Evolutionary conservation across 1,140 invertebrate species (phyloP), one percentile per base, ranked within the genome.

Genomic region (Euura saliciscinereae): DNA sequence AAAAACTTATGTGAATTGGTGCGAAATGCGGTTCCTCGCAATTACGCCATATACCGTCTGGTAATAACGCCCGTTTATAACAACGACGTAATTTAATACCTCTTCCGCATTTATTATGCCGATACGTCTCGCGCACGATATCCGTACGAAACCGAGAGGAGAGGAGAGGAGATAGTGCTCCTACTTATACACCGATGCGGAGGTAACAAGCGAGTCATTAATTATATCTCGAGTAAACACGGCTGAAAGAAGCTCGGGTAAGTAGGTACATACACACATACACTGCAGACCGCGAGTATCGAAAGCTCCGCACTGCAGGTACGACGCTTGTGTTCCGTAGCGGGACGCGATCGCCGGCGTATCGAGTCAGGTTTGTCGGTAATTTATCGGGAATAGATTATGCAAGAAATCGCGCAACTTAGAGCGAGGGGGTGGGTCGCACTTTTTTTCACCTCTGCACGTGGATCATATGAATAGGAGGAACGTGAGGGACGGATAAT

Each of bases 171-270:
- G 13, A 59, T n/a, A n/a, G 51, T 59, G 51, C 51, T 8, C 51
- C 28, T 28, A 28, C 28, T 59, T 59, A 59, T n/a, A 59, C 51
- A 59, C 8, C 51, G 51, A 59, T n/a, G 51, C 51, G 51, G 51
- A 59, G 51, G 51, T 59, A 59, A 59, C 51, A 59, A n/a, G 51
- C 51, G 13, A 59, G 51, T 59, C 51, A 59, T 59, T 59, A 59
- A 59, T 59, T 59, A 59, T 59, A 59, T 59, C 51, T 59, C 51
- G 51, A 59, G 51, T 59, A 59, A 59, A 59, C 51, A 59, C 51
- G 51, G 51, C 51, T 59, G 4, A 59, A 59, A 59, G 51, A 59
- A 59, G 51, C 51, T 59, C 51, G 51, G 5, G 51, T 59, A 59
- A 59, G 51, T 59, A 59, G 51, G 13, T 59, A 59, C 51, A 28